These are phyloP conservation scores for Nesospiza acunhae DNA, from an alignment of 2,113 vertebrate species.

Conservation along the genomic window DNA sequence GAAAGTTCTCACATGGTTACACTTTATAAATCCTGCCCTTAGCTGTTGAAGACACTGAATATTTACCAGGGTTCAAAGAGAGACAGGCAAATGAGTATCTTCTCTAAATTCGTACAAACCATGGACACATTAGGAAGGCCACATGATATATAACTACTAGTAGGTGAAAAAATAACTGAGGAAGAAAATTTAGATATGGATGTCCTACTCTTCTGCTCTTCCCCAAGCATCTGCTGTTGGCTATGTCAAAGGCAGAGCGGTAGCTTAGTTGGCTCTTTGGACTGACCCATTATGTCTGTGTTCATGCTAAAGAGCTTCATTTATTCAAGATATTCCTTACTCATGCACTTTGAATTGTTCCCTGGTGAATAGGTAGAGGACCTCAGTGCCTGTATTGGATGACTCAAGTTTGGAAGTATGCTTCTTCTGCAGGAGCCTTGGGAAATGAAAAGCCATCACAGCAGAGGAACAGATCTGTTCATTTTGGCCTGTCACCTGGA, in stretches of 20 bases:
- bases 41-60: not conserved
- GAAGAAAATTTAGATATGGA: not conserved
- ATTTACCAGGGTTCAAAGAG: not conserved
- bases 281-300: not conserved
- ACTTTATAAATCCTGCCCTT: not conserved
- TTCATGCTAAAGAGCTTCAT: not conserved
- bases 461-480: not conserved
- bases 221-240: not conserved
- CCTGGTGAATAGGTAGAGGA: rapidly evolving
- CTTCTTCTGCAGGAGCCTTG: not conserved
- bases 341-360: not conserved
- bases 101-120: not conserved
- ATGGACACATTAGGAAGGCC: not conserved
- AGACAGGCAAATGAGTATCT: not conserved
- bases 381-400: not conserved
- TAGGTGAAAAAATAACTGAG: not conserved
- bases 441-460: not conserved
- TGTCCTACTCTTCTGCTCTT: not conserved
- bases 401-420: not conserved
- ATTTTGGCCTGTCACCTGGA: not conserved
- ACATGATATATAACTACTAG: rapidly evolving
- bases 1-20: not conserved
- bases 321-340: not conserved
- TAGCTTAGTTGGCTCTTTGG: not conserved
- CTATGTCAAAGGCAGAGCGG: not conserved